Evolutionary conservation across 2,797 vertebrate genomes (phyloP).

Genomic region (Stomatorhinus walkeri): DNA sequence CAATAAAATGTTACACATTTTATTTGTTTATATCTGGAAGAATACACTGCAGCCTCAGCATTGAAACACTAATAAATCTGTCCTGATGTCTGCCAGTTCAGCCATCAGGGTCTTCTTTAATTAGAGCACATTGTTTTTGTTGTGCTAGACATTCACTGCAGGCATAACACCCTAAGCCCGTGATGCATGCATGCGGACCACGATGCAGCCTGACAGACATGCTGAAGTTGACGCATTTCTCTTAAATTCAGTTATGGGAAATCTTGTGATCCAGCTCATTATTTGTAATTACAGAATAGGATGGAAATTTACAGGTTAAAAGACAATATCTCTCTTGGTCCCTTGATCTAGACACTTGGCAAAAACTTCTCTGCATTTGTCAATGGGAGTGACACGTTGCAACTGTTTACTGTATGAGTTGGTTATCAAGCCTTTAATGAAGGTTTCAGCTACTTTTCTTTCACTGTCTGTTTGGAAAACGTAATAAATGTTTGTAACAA

Average conservation of each 20-base stretch:
- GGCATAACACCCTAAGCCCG: neutral
- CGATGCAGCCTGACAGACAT: neutral
- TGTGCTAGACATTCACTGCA: neutral
- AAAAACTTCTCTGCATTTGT: neutral
- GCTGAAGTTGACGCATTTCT: neutral
- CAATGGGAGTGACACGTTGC: neutral
- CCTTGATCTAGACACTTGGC: neutral
- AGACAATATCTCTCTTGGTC: neutral
- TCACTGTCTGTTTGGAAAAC: neutral
- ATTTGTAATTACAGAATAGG: neutral
- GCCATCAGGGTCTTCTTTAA: neutral
- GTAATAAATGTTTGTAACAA: neutral
- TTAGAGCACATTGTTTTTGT: neutral
- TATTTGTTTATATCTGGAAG: conserved; percentile 1
- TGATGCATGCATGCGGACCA: neutral
- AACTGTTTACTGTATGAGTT: neutral
- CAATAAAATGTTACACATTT: neutral
- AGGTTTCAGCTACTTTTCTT: neutral
- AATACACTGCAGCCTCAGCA: neutral
- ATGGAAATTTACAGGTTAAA: neutral
- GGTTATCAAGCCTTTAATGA: neutral
- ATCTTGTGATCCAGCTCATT: neutral
- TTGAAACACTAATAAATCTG: neutral
- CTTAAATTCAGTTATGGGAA: neutral
- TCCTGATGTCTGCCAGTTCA: neutral